Conservation (phyloP, 2,888 invertebrate genomes). For the Lithophane leautieri region DNA sequence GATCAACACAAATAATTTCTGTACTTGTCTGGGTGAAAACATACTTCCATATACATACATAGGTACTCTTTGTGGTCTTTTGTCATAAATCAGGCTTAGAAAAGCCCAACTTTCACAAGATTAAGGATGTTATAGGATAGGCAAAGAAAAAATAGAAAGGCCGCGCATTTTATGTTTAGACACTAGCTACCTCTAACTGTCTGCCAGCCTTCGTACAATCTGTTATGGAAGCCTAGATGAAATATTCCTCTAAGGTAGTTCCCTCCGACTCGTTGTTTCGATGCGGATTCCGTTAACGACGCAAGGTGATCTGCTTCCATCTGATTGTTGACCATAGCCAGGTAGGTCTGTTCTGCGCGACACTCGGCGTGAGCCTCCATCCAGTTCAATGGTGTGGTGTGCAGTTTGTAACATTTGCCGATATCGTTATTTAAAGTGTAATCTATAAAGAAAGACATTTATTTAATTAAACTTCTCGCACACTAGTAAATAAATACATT, state of each 20-base stretch:
- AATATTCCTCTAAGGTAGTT: conserved; percentile 55
- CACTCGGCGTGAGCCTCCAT: conserved; percentile 77
- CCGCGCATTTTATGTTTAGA: neutral
- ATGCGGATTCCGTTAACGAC: conserved; percentile 15
- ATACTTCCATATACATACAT: neutral
- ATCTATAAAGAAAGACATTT: conserved; percentile 67
- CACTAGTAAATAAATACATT: neutral
- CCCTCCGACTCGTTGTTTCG: conserved; percentile 29
- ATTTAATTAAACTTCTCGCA: no score
- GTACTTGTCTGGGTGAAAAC: neutral
- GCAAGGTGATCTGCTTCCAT: conserved; percentile 47
- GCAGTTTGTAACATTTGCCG: conserved; percentile 82
- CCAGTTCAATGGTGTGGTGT: conserved; percentile 78
- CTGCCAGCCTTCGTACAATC: conserved; percentile 67
- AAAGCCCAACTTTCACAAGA: neutral
- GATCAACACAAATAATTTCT: neutral
- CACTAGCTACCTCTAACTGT: conserved; percentile 73
- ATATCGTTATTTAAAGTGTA: conserved; percentile 72
- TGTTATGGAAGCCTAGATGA: conserved; percentile 71
- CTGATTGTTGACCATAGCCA: conserved; percentile 76
- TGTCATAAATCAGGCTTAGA: neutral
- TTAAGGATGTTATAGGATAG: no score
- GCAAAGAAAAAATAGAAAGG: neutral
- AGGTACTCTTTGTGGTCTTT: neutral
- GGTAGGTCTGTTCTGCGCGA: conserved; percentile 62